Percentiles rank a stretch among this genome's conserved stretches.
Conservation (phyloP, 2,888 invertebrate genomes). For the Hyposoter didymator region DNA sequence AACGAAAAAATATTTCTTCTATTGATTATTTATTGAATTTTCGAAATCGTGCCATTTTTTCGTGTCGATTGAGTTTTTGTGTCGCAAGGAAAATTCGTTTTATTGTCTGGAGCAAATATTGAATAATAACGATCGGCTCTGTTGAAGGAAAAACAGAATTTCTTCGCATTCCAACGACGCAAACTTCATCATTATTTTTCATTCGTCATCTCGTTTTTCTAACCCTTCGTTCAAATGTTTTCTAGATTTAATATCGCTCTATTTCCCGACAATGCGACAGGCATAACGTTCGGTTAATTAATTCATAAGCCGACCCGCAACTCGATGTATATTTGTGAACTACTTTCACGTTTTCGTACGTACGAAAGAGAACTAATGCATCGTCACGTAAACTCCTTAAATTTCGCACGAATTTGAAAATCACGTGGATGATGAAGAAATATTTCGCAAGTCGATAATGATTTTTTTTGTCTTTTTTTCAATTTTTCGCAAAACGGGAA, state of each 20-base stretch:
- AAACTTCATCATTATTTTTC: too few relatives aligned
- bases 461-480: background rate
- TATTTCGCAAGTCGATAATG: background rate
- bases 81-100: too few relatives aligned
- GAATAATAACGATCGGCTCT: too few relatives aligned
- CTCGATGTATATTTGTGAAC: background rate
- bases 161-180: too few relatives aligned
- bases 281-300: constrained; percentile 24
- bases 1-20: too few relatives aligned
- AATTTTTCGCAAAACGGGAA: too few relatives aligned
- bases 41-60: too few relatives aligned
- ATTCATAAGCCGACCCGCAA: constrained; percentile 27
- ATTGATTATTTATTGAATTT: too few relatives aligned
- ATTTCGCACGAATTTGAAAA: background rate
- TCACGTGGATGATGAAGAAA: too few relatives aligned
- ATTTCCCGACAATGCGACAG: background rate
- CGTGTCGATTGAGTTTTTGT: too few relatives aligned
- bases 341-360: constrained; percentile 29
- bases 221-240: background rate
- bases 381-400: background rate
- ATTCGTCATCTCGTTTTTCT: background rate
- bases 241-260: constrained; percentile 9
- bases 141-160: too few relatives aligned
- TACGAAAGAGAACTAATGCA: constrained; percentile 10
- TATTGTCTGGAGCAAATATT: too few relatives aligned